Evolutionary conservation across 2,797 vertebrate species (phyloP).

Genomic region (Pseudomugil tenellus): DNA sequence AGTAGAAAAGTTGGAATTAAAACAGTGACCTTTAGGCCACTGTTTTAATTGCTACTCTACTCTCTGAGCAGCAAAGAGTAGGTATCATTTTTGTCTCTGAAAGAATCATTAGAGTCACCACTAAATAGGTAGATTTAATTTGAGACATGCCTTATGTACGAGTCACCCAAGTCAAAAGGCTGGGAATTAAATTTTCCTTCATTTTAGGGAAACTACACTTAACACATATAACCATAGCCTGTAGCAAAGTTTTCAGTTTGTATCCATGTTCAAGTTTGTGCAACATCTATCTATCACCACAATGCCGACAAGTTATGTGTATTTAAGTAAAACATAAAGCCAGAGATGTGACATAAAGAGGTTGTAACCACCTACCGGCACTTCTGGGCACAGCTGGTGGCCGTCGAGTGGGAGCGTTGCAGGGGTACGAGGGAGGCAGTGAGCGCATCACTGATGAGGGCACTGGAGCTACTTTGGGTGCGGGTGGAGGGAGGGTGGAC

Average conservation of each 20-base stretch:
- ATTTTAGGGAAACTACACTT: neutral
- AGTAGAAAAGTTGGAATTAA: neutral
- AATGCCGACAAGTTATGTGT: neutral
- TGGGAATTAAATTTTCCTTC: neutral
- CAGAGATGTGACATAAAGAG: neutral
- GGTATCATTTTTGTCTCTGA: neutral
- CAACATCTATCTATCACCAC: neutral
- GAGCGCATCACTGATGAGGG: slow-evolving; percentile 78
- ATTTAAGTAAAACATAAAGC: neutral
- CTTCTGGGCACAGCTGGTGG: slow-evolving; percentile 82
- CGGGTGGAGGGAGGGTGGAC: slow-evolving; percentile 71
- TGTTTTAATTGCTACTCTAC: neutral
- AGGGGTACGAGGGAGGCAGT: slow-evolving; percentile 82
- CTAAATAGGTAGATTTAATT: neutral
- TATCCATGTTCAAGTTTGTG: neutral
- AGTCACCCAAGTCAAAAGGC: neutral
- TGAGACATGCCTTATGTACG: neutral
- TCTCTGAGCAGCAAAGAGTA: neutral
- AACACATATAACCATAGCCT: neutral
- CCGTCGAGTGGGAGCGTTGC: slow-evolving; percentile 76
- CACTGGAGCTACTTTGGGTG: slow-evolving; percentile 82
- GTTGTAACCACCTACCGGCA: slow-evolving; percentile 61
- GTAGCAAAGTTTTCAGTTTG: neutral
- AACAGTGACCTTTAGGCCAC: neutral
- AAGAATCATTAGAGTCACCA: neutral